Evolutionary conservation across 2,888 invertebrate species (phyloP).

Genomic region (Plebejus argus): DNA sequence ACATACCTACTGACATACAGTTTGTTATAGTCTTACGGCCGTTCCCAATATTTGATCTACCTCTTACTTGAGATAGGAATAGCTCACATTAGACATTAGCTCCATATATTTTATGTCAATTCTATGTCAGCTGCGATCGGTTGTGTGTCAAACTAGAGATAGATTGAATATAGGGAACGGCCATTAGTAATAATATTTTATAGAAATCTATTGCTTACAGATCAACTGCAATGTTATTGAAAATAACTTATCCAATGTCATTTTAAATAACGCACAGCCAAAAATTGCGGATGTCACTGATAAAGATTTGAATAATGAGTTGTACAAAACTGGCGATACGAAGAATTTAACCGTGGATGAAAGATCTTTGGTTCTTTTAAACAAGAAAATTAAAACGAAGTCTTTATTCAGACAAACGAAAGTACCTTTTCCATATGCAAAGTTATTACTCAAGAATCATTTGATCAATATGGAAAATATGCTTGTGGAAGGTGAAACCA

Average conservation of each 20-base stretch:
- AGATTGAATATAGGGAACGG: too few species aligned
- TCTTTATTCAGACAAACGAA: not conserved
- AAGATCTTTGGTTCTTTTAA: constrained; percentile 62
- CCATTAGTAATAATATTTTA: too few species aligned
- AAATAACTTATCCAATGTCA: not conserved
- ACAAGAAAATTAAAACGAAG: constrained; percentile 51
- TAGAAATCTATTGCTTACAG: not conserved
- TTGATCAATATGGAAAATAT: constrained; percentile 30
- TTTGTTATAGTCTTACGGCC: too few species aligned
- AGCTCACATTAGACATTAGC: too few species aligned
- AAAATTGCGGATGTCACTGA: not conserved
- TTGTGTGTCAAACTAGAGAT: too few species aligned
- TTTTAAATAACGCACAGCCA: not conserved
- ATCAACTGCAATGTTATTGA: not conserved
- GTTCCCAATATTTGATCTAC: too few species aligned
- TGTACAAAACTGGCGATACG: constrained; percentile 50
- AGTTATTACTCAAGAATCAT: constrained; percentile 23
- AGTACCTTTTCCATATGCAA: constrained; percentile 6
- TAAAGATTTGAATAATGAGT: constrained; percentile 46
- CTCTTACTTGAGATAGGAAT: too few species aligned
- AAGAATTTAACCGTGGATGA: constrained; percentile 55
- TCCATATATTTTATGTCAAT: too few species aligned
- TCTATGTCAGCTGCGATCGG: too few species aligned
- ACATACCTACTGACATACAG: too few species aligned
- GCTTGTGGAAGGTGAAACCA: constrained; percentile 33